A percentile compares a stretch with the other conserved stretches of the same genome.
Conservation (phyloP, 2,797 vertebrate genomes). For the Rallus crepitans region DNA sequence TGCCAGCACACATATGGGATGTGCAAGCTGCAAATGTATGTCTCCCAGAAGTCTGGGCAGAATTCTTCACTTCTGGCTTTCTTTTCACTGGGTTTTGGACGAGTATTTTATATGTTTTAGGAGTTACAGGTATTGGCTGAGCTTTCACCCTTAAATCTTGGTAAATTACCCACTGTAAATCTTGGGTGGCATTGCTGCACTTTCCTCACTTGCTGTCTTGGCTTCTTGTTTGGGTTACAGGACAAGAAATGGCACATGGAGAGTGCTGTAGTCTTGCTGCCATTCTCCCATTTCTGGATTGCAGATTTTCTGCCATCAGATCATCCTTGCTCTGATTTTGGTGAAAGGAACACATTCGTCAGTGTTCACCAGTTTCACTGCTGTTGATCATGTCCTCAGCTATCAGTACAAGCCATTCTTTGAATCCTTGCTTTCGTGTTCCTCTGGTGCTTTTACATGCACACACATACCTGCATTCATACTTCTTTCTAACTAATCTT, state of each 20-base stretch:
- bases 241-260: neutral
- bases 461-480: neutral
- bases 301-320: neutral
- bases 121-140: neutral
- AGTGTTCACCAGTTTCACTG: neutral
- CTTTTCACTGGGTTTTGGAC: neutral
- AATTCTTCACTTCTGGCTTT: neutral
- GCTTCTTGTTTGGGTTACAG: neutral
- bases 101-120: neutral
- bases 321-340: neutral
- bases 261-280: neutral
- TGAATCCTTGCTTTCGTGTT: neutral
- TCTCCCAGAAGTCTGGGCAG: neutral
- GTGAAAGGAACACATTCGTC: neutral
- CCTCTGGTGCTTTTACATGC: neutral
- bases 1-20: neutral
- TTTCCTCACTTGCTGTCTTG: neutral
- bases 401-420: neutral
- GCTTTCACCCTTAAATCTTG: neutral
- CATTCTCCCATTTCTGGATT: accelerated
- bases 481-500: neutral
- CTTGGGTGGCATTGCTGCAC: neutral
- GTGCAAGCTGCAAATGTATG: neutral
- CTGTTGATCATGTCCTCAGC: neutral
- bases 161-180: neutral